Evolutionary conservation across 2,888 invertebrate species (phyloP), one percentile per base, ranked within the genome.

Genomic region (Calephelis perditalis): DNA sequence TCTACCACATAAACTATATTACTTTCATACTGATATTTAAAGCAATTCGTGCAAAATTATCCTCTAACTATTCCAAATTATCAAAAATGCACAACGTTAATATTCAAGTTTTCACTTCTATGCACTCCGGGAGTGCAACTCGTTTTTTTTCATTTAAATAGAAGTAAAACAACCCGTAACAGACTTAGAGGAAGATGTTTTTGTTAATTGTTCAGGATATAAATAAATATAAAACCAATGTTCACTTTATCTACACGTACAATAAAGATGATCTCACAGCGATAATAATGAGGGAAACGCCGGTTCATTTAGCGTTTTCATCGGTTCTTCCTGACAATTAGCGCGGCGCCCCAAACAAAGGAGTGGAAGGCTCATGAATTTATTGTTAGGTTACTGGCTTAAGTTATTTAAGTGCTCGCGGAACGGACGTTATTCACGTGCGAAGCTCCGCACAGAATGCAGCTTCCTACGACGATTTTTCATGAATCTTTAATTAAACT

Each of bases 401-500:
- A 84, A 86, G 85, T 84, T 85, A 86, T 84, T 85, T 86, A 87
- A 85, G 84, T 84, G 86, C 81, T 81, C 76, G 75, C 74, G 80
- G 74, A 78, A 79, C 77, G 80, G 75, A 78, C 78, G 85, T 82
- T 84, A 82, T 86, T 88, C 86, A 84, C 84, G 85, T 84, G 79
- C 79, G 81, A 81, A 79, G 76, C 78, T 78, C 75, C 71, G 73
- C 76, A 77, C 78, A 82, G 82, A 83, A 82, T 87, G 86, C 88
- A 87, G 83, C 86, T 86, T 84, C 86, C 85, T 81, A 78, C 80
- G 82, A 85, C 86, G 86, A 88, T 89, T 88, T 89, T 89, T 89
- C 89, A 88, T 89, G 87, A 88, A 89, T 89, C 89, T 89, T 89
- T 89, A 89, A 89, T 89, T 89, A 89, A 89, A 89, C 82, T 89